A percentile compares a stretch with the other conserved stretches of the same genome.
Conservation (phyloP, 2,797 vertebrate species). For the Melanotaenia trifasciata region DNA sequence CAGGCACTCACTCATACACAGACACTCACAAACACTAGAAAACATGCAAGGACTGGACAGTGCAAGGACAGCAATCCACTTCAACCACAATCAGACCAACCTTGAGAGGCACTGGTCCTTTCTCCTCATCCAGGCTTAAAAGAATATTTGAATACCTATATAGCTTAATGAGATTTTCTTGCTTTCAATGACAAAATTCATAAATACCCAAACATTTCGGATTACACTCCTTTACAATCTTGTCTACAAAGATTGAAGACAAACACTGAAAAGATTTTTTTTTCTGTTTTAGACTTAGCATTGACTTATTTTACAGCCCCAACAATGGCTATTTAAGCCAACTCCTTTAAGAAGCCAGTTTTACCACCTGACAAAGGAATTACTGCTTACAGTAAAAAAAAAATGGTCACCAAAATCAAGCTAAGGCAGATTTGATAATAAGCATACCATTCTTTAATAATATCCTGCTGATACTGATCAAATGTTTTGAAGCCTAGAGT, state of each 20-base stretch:
- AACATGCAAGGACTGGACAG: constrained; percentile 74
- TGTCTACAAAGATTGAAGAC: constrained; percentile 64
- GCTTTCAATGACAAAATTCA: constrained; percentile 68
- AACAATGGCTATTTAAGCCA: constrained; percentile 47
- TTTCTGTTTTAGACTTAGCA: constrained; percentile 5
- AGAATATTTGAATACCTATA: constrained; percentile 77
- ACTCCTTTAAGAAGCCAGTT: constrained; percentile 23
- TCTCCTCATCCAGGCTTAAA: constrained; percentile 67
- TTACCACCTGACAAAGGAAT: constrained; percentile 53
- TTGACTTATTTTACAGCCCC: constrained; percentile 51
- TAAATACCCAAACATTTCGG: constrained; percentile 74
- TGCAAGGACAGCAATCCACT: constrained; percentile 79
- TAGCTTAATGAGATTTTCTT: constrained; percentile 63
- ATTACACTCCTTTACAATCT: constrained; percentile 57
- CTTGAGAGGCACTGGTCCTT: constrained; percentile 77
- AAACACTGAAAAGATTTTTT: constrained; percentile 56
- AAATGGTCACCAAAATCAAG: constrained; percentile 1
- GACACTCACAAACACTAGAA: constrained; percentile 67
- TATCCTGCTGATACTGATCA: constrained; percentile 1
- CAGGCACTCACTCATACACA: constrained; percentile 29
- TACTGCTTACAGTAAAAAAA: constrained; percentile 19
- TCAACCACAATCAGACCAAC: constrained; percentile 75
- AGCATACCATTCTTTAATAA: background rate
- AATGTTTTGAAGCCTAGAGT: constrained; percentile 14
- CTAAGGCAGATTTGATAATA: constrained; percentile 5